phyloP scores from a whole-genome alignment of 2,113 vertebrate genomes.

The Etheostoma spectabile region DNA sequence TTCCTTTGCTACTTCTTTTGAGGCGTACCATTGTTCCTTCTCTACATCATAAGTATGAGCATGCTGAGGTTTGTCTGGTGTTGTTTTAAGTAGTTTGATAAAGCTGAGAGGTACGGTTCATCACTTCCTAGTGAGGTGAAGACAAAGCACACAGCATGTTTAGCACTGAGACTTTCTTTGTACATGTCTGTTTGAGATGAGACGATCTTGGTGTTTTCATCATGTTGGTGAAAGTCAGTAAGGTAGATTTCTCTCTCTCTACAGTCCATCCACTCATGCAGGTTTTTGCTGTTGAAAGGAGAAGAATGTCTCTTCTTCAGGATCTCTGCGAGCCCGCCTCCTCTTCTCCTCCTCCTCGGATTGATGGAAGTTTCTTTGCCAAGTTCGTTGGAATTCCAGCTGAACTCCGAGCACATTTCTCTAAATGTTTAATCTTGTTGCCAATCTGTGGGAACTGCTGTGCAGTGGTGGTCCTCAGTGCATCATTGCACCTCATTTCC shows the following conservation, averaged over 20 bases:
- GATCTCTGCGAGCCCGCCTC: conserved; percentile 51
- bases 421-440: conserved; percentile 51
- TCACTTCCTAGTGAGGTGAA: too few relatives aligned
- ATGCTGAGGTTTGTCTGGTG: neutral
- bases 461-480: neutral
- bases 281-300: conserved; percentile 32
- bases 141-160: too few relatives aligned
- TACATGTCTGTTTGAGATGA: too few relatives aligned
- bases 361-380: conserved; percentile 46
- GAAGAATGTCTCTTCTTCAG: conserved; percentile 29
- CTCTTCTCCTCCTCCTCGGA: conserved; percentile 61
- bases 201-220: too few relatives aligned
- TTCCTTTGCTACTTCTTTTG: neutral
- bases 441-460: conserved; percentile 61
- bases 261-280: conserved; percentile 60
- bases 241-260: too few relatives aligned
- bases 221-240: too few relatives aligned
- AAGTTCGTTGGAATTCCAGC: conserved; percentile 23
- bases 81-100: conserved; percentile 32
- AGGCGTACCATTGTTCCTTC: conserved; percentile 47
- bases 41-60: conserved; percentile 3
- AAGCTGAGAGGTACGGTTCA: too few relatives aligned
- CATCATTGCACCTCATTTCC: conserved; percentile 69
- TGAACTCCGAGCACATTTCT: conserved; percentile 41
- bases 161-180: too few relatives aligned